Conservation (phyloP, 2,888 invertebrate genomes). For the Carterocephalus palaemon region DNA sequence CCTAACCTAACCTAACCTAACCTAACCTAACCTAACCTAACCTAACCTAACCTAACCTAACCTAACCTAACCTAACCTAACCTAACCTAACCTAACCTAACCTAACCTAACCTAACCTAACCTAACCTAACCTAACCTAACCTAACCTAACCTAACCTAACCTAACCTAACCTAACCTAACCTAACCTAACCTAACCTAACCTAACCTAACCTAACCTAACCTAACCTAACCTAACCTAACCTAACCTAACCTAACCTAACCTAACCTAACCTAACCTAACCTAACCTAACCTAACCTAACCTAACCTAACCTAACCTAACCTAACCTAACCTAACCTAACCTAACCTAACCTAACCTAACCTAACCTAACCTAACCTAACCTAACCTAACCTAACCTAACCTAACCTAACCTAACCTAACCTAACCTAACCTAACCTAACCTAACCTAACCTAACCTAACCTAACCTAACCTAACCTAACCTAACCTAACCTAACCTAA, state of each 20-base stretch:
- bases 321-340: conserved; percentile 8
- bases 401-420: conserved; percentile 8
- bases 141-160: conserved; percentile 8
- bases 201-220: conserved; percentile 8
- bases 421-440: conserved; percentile 8
- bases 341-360: conserved; percentile 8
- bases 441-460: conserved; percentile 8
- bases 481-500: conserved; percentile 8
- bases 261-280: conserved; percentile 8
- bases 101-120: conserved; percentile 8
- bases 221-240: conserved; percentile 8
- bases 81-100: conserved; percentile 8
- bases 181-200: conserved; percentile 8
- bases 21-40: conserved; percentile 8
- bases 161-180: conserved; percentile 8
- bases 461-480: conserved; percentile 8
- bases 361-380: conserved; percentile 8
- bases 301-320: conserved; percentile 8
- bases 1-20: conserved; percentile 8
- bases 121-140: conserved; percentile 8
- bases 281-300: conserved; percentile 8
- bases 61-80: conserved; percentile 8
- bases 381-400: conserved; percentile 8
- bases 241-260: conserved; percentile 8
- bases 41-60: conserved; percentile 8